These are phyloP conservation scores for Anableps anableps DNA, from an alignment of 2,797 vertebrate species.

Conservation along the genomic window DNA sequence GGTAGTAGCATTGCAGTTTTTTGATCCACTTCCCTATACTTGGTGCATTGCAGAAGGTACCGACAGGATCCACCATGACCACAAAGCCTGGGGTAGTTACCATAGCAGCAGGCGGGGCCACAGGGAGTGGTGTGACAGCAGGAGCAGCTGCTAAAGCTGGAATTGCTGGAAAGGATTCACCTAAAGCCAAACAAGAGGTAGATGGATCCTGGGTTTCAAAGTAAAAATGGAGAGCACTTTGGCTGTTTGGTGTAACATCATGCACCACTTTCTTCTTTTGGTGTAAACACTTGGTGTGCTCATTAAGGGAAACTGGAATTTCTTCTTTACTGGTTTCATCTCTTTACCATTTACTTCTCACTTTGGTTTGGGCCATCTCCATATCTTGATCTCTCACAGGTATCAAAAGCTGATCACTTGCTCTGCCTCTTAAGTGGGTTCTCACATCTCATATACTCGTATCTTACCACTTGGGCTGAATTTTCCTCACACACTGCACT, in stretches of 20 bases:
- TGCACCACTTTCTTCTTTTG: conserved; percentile 40
- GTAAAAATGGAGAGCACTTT: conserved; percentile 18
- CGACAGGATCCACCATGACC: conserved; percentile 65
- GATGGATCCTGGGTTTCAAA: conserved; percentile 29
- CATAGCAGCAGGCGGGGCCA: conserved; percentile 40
- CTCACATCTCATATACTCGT: not conserved
- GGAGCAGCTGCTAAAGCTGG: conserved; percentile 51
- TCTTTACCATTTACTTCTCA: conserved; percentile 18
- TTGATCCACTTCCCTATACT: conserved; percentile 43
- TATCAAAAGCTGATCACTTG: conserved; percentile 10
- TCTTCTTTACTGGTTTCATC: conserved; percentile 26
- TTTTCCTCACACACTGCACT: conserved; percentile 12
- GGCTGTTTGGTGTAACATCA: conserved; percentile 37
- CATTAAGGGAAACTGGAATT: conserved; percentile 4
- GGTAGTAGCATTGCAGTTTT: not conserved
- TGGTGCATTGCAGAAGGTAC: conserved; percentile 75
- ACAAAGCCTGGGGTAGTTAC: conserved; percentile 49
- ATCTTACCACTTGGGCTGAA: conserved; percentile 19
- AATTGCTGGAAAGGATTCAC: conserved; percentile 40
- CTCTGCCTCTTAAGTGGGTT: not conserved
- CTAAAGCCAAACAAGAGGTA: conserved; percentile 73
- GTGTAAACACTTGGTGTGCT: conserved; percentile 11
- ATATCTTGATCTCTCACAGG: conserved; percentile 15
- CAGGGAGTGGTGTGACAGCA: conserved; percentile 31
- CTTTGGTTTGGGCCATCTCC: conserved; percentile 16